Percentiles rank a stretch among this genome's conserved stretches.
These are phyloP conservation scores for Acanthurus leucopareius DNA, from an alignment of 2,797 vertebrate species.

Conservation along the genomic window DNA sequence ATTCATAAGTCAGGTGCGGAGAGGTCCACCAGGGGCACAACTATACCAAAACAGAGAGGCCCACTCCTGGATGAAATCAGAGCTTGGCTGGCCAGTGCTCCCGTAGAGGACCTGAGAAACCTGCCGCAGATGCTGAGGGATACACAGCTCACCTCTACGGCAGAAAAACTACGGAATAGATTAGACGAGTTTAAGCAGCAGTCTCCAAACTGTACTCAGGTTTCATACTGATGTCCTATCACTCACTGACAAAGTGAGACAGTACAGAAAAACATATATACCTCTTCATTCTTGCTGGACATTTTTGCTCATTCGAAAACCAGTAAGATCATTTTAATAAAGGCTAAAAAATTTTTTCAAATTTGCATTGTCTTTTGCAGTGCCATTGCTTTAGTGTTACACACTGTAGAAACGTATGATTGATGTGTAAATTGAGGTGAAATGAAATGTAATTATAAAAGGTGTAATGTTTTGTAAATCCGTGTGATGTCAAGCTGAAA, in stretches of 20 bases:
- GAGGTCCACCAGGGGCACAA: fast-evolving
- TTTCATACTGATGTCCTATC: not conserved
- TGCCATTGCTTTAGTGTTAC: too few relatives aligned
- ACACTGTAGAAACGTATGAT: too few relatives aligned
- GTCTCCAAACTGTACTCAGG: slow-evolving; percentile 28
- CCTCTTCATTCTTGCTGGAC: slow-evolving; percentile 8
- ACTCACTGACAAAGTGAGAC: not conserved
- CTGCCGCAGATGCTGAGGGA: slow-evolving; percentile 61
- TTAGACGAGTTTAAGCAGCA: slow-evolving; percentile 45
- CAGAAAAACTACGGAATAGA: slow-evolving; percentile 46
- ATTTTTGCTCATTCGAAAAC: slow-evolving; percentile 8
- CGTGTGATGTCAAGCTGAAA: not conserved
- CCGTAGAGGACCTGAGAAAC: slow-evolving; percentile 44
- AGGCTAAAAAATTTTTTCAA: too few relatives aligned
- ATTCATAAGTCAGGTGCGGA: not conserved
- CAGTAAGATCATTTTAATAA: too few relatives aligned
- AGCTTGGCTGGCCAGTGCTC: slow-evolving; percentile 55
- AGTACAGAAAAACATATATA: slow-evolving; percentile 2
- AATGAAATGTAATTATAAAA: not conserved
- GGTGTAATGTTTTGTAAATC: slow-evolving; percentile 1
- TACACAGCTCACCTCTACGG: slow-evolving; percentile 16
- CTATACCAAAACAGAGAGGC: slow-evolving; percentile 3
- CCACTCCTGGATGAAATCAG: slow-evolving; percentile 46
- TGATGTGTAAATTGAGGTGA: not conserved
- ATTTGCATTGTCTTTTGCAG: too few relatives aligned